Conservation (phyloP, 2,888 invertebrate species). For the Aphrophora alni region DNA sequence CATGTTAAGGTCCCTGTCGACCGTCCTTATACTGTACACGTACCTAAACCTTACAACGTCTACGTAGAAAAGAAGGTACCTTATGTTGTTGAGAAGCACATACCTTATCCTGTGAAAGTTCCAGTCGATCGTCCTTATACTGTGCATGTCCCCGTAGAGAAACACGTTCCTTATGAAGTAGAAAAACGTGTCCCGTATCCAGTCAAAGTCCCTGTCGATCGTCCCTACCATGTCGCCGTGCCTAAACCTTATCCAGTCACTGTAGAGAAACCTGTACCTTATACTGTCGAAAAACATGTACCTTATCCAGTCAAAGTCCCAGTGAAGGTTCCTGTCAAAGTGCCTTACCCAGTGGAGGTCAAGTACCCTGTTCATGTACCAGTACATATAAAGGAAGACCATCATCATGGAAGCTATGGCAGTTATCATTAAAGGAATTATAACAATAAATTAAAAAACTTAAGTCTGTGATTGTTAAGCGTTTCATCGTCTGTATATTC, state of each 20-base stretch:
- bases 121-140: slow-evolving; percentile 60
- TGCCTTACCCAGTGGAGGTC: slow-evolving; percentile 68
- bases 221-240: slow-evolving; percentile 65
- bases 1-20: slow-evolving; percentile 71
- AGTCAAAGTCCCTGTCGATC: slow-evolving; percentile 71
- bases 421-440: background rate
- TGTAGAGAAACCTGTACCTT: slow-evolving; percentile 77
- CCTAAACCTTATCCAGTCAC: slow-evolving; percentile 80
- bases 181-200: slow-evolving; percentile 60
- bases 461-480: background rate
- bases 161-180: slow-evolving; percentile 70
- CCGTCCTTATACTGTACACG: slow-evolving; percentile 63
- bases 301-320: slow-evolving; percentile 78
- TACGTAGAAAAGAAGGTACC: slow-evolving; percentile 71
- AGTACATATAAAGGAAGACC: slow-evolving; percentile 61
- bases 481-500: no score
- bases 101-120: slow-evolving; percentile 71
- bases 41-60: slow-evolving; percentile 80
- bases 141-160: slow-evolving; percentile 62
- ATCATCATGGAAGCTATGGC: slow-evolving; percentile 47
- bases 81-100: slow-evolving; percentile 53
- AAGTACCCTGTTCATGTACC: slow-evolving; percentile 72
- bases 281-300: slow-evolving; percentile 77
- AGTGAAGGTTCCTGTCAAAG: slow-evolving; percentile 65
- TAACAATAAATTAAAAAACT: background rate